Base-by-base conservation (phyloP, 92 coral and sea anemone species). In the Actinernus sp. region DNA sequence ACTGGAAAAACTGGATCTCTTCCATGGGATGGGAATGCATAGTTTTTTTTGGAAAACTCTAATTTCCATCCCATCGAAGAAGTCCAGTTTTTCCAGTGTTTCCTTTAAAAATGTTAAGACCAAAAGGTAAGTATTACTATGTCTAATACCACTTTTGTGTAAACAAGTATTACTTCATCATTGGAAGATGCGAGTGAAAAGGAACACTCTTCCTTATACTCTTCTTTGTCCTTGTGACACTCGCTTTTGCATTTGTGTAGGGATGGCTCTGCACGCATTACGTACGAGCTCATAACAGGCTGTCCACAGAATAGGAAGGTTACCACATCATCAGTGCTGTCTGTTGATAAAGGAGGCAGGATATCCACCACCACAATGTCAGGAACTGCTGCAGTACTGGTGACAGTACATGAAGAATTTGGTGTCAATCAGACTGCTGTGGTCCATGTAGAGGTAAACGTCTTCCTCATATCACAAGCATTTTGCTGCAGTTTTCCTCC, bases 341-440 rank as follows among this genome's bases (percentile, higher is more conserved):
- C 64, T 49, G 83, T 94, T 20, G 88, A 82, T 26, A 85, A 79
- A 63, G 78, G 61, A 3, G 98, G 98, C 3, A 75, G 74, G 19
- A 81, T 94, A 70, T 46, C 82, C 26, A 87, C 95, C 11, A 52
- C 88, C 0, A 69, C 93, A 21, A 33, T 91, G 68, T 91, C 98
- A 34, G 98, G 98, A 29, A 90, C 98, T 21, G 98, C 95, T 12
- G 98, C 87, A 21, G 90, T 94, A 7, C 67, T 94, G 32, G 97
- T 90, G 44, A 94, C 98, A 27, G 90, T 88, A 46, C 98, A 88
- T 36, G 98, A 94, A 53, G 98, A 94, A 58, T 90, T 83, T 67
- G 98, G 98, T 20, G 73, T 88, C 57, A 94, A 94, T 62, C 98
- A 94, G 49, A 94, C 98, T 20, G 87, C 87, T 6, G 81, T 94